Evolutionary conservation across 2,113 vertebrate genomes (phyloP).

Genomic region (Budorcas taxicolor): DNA sequence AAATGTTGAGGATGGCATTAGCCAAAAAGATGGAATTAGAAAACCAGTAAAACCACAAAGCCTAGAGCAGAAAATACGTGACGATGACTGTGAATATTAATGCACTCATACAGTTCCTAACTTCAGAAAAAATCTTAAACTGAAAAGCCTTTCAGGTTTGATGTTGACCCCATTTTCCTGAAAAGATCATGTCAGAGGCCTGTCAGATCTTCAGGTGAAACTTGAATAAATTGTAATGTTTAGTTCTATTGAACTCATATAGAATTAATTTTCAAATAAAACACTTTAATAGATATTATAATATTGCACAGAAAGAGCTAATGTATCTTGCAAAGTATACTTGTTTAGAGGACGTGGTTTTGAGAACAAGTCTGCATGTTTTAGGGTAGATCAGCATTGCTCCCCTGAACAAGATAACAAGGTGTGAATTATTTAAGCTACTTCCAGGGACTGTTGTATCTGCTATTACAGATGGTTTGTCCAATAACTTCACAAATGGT

Average conservation of each 20-base stretch:
- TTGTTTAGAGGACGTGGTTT: not conserved
- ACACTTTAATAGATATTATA: not conserved
- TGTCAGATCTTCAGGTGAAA: not conserved
- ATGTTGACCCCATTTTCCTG: not conserved
- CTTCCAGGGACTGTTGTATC: not conserved
- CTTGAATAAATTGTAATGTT: not conserved
- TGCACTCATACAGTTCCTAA: not conserved
- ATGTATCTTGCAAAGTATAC: not conserved
- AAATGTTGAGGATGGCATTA: not conserved
- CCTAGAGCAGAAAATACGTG: not conserved
- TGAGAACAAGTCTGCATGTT: not conserved
- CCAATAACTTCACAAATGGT: not conserved
- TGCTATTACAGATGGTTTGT: not conserved
- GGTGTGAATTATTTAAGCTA: slow-evolving; percentile 7
- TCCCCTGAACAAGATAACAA: not conserved
- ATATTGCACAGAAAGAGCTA: slow-evolving; percentile 13
- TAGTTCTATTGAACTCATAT: not conserved
- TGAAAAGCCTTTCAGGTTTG: not conserved
- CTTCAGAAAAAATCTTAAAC: not conserved
- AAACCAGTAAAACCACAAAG: not conserved
- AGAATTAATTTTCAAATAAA: slow-evolving; percentile 14
- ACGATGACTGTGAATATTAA: not conserved
- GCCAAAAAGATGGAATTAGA: not conserved
- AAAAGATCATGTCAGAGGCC: slow-evolving; percentile 9
- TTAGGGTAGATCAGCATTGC: not conserved